Conservation (phyloP, 2,113 vertebrate genomes). For the Hippotragus niger region DNA sequence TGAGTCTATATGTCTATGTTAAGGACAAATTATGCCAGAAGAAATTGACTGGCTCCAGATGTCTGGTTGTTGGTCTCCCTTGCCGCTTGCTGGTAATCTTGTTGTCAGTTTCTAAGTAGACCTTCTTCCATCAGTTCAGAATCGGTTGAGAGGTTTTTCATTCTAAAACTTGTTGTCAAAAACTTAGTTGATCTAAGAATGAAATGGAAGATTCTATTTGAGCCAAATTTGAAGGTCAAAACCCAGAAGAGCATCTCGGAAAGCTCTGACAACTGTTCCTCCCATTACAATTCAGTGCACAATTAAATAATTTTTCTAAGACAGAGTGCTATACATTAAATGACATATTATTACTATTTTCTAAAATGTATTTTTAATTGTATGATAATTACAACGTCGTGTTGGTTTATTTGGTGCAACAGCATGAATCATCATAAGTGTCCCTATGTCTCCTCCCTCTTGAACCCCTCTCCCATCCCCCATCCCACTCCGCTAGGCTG, state of each 20-base stretch:
- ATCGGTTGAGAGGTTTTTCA: not conserved
- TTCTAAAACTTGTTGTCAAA: not conserved
- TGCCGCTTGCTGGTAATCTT: not conserved
- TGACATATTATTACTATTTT: not conserved
- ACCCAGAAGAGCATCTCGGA: not conserved
- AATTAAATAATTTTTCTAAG: not conserved
- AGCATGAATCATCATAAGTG: not conserved
- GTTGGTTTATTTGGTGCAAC: not conserved
- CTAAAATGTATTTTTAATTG: not conserved
- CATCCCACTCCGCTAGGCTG: not conserved
- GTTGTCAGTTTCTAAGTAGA: not conserved
- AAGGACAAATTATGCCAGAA: not conserved
- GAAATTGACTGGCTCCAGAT: not conserved
- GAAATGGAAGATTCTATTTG: not conserved
- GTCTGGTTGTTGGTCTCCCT: not conserved
- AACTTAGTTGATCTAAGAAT: not conserved
- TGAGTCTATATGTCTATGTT: too few relatives aligned
- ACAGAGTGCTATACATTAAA: not conserved
- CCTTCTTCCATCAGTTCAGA: not conserved
- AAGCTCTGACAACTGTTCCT: not conserved
- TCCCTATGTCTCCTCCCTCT: not conserved
- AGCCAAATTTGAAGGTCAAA: not conserved
- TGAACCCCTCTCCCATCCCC: not conserved
- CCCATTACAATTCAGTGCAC: not conserved
- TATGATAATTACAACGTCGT: not conserved